Conservation (phyloP, 2,888 invertebrate species). For the Corbicula japonica region DNA sequence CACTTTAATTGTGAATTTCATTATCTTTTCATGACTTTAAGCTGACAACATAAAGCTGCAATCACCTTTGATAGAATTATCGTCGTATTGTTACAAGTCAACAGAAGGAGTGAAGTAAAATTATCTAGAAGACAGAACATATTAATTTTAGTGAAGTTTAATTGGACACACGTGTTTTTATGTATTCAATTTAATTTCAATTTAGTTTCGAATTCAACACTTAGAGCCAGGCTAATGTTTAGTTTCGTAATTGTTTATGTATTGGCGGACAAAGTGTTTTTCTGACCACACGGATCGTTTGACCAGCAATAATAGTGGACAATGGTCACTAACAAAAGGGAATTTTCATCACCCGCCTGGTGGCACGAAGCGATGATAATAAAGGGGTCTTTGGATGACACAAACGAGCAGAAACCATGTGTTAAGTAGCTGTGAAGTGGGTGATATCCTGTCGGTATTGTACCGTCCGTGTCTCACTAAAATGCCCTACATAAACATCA, state of each 20-base stretch:
- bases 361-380: background rate
- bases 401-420: slow-evolving; percentile 22
- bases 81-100: slow-evolving; percentile 38
- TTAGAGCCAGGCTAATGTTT: slow-evolving; percentile 52
- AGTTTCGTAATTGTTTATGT: slow-evolving; percentile 67
- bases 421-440: slow-evolving; percentile 29
- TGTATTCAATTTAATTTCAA: slow-evolving; percentile 66
- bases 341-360: slow-evolving; percentile 21
- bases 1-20: slow-evolving; percentile 46
- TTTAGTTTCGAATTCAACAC: slow-evolving; percentile 61
- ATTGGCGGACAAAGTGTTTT: slow-evolving; percentile 44
- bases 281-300: slow-evolving; percentile 55
- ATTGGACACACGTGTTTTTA: slow-evolving; percentile 65
- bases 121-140: slow-evolving; percentile 39
- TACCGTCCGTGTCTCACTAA: no score
- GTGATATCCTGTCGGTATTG: no score
- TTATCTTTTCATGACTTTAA: slow-evolving; percentile 28
- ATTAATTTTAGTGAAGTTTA: slow-evolving; percentile 53
- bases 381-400: slow-evolving; percentile 7
- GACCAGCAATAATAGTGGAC: slow-evolving; percentile 16
- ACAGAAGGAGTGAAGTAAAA: slow-evolving; percentile 19
- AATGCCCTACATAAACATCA: no score
- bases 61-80: slow-evolving; percentile 27
- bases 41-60: slow-evolving; percentile 6
- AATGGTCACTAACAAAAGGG: slow-evolving; percentile 18